Evolutionary conservation across 2,797 vertebrate species (phyloP).

Genomic region (Melopsittacus undulatus): DNA sequence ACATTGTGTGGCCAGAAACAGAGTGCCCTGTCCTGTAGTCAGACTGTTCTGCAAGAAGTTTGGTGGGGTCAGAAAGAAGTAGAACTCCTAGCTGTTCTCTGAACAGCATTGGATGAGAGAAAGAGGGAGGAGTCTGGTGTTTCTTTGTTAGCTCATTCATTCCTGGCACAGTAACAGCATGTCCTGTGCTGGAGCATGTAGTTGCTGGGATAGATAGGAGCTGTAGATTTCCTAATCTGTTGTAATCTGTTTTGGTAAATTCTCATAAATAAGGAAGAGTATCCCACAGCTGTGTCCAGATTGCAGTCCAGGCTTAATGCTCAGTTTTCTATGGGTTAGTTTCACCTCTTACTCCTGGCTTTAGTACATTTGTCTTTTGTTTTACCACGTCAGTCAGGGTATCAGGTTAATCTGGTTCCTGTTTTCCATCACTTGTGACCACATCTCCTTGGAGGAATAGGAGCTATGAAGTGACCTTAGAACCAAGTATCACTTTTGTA

Average conservation of each 20-base stretch:
- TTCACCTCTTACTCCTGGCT: neutral
- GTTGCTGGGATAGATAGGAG: neutral
- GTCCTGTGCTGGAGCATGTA: neutral
- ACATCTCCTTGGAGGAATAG: neutral
- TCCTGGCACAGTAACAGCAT: neutral
- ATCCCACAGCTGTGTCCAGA: neutral
- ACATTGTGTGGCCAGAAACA: accelerated
- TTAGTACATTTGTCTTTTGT: neutral
- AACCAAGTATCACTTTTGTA: neutral
- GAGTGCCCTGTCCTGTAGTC: neutral
- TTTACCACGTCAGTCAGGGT: neutral
- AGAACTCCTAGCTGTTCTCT: neutral
- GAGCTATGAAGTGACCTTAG: neutral
- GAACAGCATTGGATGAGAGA: neutral
- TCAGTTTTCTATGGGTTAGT: neutral
- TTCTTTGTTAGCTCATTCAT: neutral
- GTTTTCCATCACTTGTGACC: neutral
- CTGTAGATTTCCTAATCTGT: neutral
- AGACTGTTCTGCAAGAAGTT: neutral
- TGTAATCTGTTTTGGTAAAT: neutral
- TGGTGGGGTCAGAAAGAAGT: neutral
- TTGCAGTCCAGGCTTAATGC: neutral
- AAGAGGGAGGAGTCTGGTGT: neutral
- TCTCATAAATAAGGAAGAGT: neutral
- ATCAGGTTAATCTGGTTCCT: neutral